These are phyloP conservation scores for Oncorhynchus kisutch DNA, from an alignment of 2,113 vertebrate species.

Conservation along the genomic window DNA sequence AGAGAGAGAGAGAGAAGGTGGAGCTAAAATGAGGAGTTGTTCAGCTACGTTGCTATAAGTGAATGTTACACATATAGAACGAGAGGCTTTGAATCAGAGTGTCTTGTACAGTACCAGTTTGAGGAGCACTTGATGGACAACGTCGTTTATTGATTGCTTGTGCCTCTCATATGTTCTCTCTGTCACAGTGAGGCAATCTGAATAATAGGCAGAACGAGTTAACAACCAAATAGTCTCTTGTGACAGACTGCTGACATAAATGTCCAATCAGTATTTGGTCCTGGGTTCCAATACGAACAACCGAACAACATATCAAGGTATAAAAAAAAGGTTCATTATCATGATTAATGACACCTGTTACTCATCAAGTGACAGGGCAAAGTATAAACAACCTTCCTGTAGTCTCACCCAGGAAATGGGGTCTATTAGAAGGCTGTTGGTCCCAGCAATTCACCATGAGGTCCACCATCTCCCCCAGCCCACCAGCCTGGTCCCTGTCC, in stretches of 20 bases:
- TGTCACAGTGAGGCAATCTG: background rate
- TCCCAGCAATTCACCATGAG: conserved; percentile 58
- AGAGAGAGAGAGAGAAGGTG: rapidly evolving
- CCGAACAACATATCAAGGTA: background rate
- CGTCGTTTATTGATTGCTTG: background rate
- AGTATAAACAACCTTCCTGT: background rate
- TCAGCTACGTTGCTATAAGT: background rate
- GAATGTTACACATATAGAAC: background rate
- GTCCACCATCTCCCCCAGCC: conserved; percentile 26
- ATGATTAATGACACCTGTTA: background rate
- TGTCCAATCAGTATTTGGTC: background rate
- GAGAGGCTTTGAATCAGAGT: background rate
- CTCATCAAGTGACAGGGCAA: background rate
- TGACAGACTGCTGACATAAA: too few species aligned
- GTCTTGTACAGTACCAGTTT: background rate
- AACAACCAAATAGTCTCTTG: background rate
- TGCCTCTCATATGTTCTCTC: background rate
- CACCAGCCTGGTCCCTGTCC: background rate
- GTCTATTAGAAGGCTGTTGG: background rate
- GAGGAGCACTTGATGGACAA: background rate
- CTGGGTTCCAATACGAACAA: background rate
- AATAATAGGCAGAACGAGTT: background rate
- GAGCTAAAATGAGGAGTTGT: background rate
- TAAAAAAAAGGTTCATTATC: background rate
- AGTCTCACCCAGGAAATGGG: conserved; percentile 18